These are phyloP conservation scores for Corvus moneduloides DNA, from an alignment of 2,113 vertebrate species.

Conservation along the genomic window DNA sequence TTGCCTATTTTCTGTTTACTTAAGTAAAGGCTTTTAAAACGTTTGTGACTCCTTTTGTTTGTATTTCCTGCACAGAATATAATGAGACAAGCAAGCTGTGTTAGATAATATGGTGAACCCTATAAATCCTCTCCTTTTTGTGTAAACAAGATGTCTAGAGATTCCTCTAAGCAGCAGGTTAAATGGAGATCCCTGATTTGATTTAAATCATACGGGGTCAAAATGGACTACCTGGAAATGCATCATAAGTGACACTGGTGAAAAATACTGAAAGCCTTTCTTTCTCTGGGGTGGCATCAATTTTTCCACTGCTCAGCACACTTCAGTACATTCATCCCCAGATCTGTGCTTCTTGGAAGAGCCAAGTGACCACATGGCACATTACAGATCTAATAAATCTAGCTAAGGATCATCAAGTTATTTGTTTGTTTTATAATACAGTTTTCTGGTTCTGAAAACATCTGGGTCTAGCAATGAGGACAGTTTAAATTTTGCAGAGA, in stretches of 20 bases:
- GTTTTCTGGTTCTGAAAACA: conserved; percentile 55
- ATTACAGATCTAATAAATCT: conserved; percentile 65
- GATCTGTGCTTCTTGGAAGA: background rate
- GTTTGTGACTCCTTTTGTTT: conserved; percentile 33
- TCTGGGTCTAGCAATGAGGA: conserved; percentile 14
- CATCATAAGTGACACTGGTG: conserved; percentile 2
- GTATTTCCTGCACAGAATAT: conserved; percentile 10
- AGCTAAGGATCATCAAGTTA: conserved; percentile 51
- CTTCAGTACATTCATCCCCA: background rate
- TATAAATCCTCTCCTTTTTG: background rate
- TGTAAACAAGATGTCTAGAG: background rate
- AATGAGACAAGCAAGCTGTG: conserved; percentile 14
- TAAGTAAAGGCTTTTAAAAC: conserved; percentile 52
- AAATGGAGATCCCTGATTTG: conserved; percentile 22
- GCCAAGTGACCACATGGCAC: conserved; percentile 10
- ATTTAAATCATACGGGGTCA: conserved; percentile 41
- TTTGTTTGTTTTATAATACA: conserved; percentile 8
- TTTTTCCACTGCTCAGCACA: background rate
- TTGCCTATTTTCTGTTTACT: conserved; percentile 37
- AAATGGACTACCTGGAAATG: conserved; percentile 23
- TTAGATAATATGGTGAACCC: conserved; percentile 13
- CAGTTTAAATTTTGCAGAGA: conserved; percentile 27
- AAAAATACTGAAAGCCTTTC: background rate
- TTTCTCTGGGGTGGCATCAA: background rate
- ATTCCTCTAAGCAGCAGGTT: conserved; percentile 43